Percentiles rank a stretch among this genome's conserved stretches.
Conservation (phyloP, 2,797 vertebrate genomes). For the Atherinosoma microstoma region DNA sequence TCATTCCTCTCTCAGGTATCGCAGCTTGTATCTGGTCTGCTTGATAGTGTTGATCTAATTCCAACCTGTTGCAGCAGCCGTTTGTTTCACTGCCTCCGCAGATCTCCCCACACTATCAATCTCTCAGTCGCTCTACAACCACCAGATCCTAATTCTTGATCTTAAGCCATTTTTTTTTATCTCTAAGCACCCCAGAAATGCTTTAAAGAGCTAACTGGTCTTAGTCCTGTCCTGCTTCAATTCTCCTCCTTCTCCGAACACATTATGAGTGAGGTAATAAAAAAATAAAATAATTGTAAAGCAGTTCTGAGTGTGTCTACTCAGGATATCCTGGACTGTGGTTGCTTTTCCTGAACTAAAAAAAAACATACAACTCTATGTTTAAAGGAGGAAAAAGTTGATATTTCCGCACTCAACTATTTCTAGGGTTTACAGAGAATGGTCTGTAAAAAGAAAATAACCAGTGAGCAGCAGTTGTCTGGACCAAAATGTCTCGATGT, state of each 20-base stretch:
- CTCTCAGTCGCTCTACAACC: slow-evolving; percentile 24
- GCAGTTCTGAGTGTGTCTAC: too few species aligned
- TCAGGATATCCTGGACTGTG: too few species aligned
- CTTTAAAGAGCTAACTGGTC: slow-evolving; percentile 17
- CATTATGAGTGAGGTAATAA: too few species aligned
- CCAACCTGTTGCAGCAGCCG: slow-evolving; percentile 72
- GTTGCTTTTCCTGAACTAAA: too few species aligned
- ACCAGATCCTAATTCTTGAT: slow-evolving; percentile 8
- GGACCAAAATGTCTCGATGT: too few species aligned
- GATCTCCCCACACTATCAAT: slow-evolving; percentile 59
- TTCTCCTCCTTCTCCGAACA: background rate
- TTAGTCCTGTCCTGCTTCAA: background rate
- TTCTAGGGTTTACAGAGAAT: too few species aligned
- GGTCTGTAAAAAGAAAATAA: too few species aligned
- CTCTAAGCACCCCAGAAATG: background rate
- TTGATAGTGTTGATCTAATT: slow-evolving; percentile 82
- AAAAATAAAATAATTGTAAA: too few species aligned
- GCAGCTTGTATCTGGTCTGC: slow-evolving; percentile 79
- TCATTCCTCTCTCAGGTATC: slow-evolving; percentile 73
- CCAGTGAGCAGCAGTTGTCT: too few species aligned
- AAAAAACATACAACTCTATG: too few species aligned
- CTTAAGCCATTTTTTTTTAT: slow-evolving; percentile 2
- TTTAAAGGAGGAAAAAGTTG: background rate
- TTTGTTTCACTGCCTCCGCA: slow-evolving; percentile 71
- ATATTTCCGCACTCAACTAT: too few species aligned